Evolutionary conservation across 2,113 vertebrate species (phyloP).

Genomic region (Trochalopteron elliotii): DNA sequence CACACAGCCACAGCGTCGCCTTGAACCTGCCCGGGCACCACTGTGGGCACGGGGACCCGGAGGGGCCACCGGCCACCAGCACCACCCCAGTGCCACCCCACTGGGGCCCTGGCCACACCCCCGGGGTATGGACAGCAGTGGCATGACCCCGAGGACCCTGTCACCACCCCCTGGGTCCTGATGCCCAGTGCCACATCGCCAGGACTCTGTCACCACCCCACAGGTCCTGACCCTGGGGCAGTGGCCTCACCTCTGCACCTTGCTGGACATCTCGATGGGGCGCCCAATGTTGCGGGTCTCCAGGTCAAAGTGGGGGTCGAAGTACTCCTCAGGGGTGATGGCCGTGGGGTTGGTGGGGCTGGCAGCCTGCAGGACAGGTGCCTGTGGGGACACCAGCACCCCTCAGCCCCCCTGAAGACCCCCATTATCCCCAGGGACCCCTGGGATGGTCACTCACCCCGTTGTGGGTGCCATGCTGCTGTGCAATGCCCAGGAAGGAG

Average conservation of each 20-base stretch:
- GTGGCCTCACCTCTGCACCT: constrained; percentile 90
- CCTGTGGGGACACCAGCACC: constrained; percentile 50
- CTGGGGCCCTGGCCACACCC: fast-evolving
- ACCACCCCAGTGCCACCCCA: fast-evolving
- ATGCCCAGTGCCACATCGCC: background rate
- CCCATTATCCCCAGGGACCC: fast-evolving
- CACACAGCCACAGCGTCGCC: constrained; percentile 94
- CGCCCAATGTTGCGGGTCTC: constrained; percentile 90
- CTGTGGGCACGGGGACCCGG: background rate
- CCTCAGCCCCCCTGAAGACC: background rate
- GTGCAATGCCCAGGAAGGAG: constrained; percentile 95
- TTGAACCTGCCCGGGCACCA: constrained; percentile 82
- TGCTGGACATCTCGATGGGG: constrained; percentile 93
- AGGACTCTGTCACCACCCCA: background rate
- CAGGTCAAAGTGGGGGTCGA: constrained; percentile 84
- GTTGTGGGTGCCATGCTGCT: constrained; percentile 90
- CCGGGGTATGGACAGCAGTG: fast-evolving
- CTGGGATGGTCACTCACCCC: constrained; percentile 76
- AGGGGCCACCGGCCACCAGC: fast-evolving
- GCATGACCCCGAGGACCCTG: fast-evolving
- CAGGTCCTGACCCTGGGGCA: fast-evolving
- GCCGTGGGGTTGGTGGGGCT: constrained; percentile 89
- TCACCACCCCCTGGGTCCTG: background rate
- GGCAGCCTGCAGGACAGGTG: constrained; percentile 85
- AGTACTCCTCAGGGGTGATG: constrained; percentile 93